Evolutionary conservation across 2,888 invertebrate species (phyloP).

Genomic region (Nephrotoma flavescens): DNA sequence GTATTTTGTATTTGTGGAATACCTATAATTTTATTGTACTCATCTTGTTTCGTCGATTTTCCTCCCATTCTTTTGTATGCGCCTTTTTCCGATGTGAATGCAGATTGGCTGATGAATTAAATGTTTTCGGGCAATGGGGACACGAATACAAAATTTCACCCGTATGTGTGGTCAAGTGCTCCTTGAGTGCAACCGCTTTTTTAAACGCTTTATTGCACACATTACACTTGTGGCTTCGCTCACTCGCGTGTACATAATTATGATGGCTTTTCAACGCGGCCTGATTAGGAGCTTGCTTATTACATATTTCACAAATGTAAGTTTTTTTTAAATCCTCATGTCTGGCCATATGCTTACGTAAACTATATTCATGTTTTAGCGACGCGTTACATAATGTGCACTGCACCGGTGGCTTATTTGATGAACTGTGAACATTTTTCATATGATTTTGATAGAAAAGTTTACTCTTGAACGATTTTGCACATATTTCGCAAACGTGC

Average conservation of each 20-base stretch:
- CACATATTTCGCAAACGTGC: slow-evolving; percentile 22
- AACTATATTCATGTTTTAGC: slow-evolving; percentile 26
- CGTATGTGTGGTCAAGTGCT: slow-evolving; percentile 32
- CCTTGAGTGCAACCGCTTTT: slow-evolving; percentile 17
- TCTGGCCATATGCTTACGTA: slow-evolving; percentile 26
- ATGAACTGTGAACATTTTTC: slow-evolving; percentile 22
- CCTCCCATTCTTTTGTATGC: slow-evolving; percentile 27
- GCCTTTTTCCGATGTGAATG: slow-evolving; percentile 29
- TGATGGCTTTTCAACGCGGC: slow-evolving; percentile 26
- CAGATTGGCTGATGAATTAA: slow-evolving; percentile 31
- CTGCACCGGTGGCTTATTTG: slow-evolving; percentile 24
- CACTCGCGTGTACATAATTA: slow-evolving; percentile 25
- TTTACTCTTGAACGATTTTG: slow-evolving; percentile 26
- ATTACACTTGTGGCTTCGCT: slow-evolving; percentile 24
- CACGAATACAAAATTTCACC: slow-evolving; percentile 30
- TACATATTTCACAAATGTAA: slow-evolving; percentile 24
- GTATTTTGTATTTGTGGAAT: neutral
- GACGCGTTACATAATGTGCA: slow-evolving; percentile 27
- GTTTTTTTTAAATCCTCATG: slow-evolving; percentile 22
- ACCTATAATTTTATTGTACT: neutral
- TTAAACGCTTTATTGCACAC: slow-evolving; percentile 29
- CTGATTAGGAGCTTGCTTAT: slow-evolving; percentile 15
- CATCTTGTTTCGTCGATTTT: slow-evolving; percentile 5
- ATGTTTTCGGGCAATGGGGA: slow-evolving; percentile 28
- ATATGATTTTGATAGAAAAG: slow-evolving; percentile 24